phyloP scores from a whole-genome alignment of 2,797 vertebrate genomes.

The Parauchenoglanis punctatus region DNA sequence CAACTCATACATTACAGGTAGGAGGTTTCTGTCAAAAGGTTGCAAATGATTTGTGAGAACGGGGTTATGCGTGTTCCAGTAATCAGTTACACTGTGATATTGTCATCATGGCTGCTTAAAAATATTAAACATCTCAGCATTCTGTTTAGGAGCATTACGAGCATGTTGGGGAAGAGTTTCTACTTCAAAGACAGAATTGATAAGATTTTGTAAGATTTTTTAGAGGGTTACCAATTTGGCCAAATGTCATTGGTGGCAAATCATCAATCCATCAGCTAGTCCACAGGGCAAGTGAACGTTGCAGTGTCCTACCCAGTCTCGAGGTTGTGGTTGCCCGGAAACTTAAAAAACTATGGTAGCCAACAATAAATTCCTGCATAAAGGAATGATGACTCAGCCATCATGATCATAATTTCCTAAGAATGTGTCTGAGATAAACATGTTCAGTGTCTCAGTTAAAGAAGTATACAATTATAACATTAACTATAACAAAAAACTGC shows the following conservation, averaged over 20 bases:
- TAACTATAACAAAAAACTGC: not conserved
- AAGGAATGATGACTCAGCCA: not conserved
- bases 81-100: not conserved
- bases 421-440: not conserved
- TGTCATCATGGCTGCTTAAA: not conserved
- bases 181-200: not conserved
- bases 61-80: not conserved
- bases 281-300: not conserved
- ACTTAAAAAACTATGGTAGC: not conserved
- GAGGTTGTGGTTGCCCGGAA: not conserved
- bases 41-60: not conserved
- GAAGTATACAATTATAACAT: not conserved
- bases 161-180: not conserved
- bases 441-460: not conserved
- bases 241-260: not conserved
- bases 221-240: not conserved
- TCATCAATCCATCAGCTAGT: not conserved
- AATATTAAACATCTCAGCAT: not conserved
- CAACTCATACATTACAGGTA: constrained; percentile 28
- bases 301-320: not conserved
- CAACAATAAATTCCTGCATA: not conserved
- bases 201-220: not conserved
- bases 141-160: not conserved
- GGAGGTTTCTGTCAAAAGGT: not conserved
- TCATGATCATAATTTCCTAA: not conserved